Evolutionary conservation across 2,113 vertebrate genomes (phyloP).

Genomic region (Hippocampus zosterae): DNA sequence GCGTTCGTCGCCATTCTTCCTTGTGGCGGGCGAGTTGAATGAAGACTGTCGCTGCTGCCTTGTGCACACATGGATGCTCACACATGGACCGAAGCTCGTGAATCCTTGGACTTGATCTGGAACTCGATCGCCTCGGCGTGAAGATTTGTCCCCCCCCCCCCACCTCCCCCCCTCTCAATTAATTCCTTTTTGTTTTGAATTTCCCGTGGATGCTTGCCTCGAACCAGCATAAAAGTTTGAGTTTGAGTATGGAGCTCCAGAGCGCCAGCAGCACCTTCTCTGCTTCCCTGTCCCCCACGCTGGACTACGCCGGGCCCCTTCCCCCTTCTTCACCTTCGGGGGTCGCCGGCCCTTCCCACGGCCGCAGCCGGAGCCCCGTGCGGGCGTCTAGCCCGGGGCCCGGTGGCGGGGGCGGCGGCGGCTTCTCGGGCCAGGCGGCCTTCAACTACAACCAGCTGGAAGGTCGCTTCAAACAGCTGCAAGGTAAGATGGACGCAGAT

Average conservation of each 20-base stretch:
- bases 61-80: constrained; percentile 32
- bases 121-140: neutral
- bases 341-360: constrained; percentile 29
- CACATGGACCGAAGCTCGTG: constrained; percentile 3
- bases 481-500: constrained; percentile 76
- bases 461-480: constrained; percentile 91
- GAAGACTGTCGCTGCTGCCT: constrained; percentile 2
- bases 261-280: constrained; percentile 76
- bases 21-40: constrained; percentile 1
- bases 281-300: constrained; percentile 60
- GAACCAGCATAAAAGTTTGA: neutral
- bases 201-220: neutral
- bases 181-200: neutral
- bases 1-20: neutral
- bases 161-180: no score
- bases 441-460: constrained; percentile 96
- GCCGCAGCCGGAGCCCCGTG: constrained; percentile 42
- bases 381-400: constrained; percentile 60
- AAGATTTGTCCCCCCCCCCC: neutral
- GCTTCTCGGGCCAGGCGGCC: constrained; percentile 79
- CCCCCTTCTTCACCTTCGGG: constrained; percentile 32
- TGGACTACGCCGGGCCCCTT: constrained; percentile 47
- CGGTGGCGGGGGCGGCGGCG: constrained; percentile 74
- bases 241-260: constrained; percentile 84
- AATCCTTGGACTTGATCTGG: neutral